Base-by-base conservation (phyloP, 1,140 invertebrate species). In the Psix sp. region DNA sequence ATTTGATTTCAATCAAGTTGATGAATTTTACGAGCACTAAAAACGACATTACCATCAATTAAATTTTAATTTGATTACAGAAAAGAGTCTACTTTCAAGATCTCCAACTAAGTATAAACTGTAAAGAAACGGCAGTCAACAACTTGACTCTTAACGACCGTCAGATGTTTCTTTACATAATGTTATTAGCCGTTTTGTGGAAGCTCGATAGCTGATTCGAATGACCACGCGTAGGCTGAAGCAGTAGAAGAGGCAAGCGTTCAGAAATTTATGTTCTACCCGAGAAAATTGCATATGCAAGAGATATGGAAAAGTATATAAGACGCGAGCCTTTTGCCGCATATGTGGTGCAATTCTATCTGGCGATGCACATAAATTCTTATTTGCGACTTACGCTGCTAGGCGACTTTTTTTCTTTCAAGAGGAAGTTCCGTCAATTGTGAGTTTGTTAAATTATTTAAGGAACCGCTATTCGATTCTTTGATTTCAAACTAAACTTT, bases 141-240 rank as follows among this genome's bases (percentile, higher is more conserved):
- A 74, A 66, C 56, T 74, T 45, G 56, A 54, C 35, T 38, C 54
- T 67, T 74, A 74, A 74, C 35, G 71, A 65, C 57, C 66, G 21
- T 62, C 54, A 16, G 48, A 56, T 39, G 43, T 52, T 65, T 73
- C 60, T 77, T 67, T 67, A 77, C 46, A 66, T 65, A 68, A 74
- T 72, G 52, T 74, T 77, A 77, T 74, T 77, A 66, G 60, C 54
- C 26, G 48, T 70, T 77, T 74, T 77, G 63, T 74, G 54, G 66
- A 74, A 77, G 63, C 54, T 38, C 33, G 20, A 67, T 56, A 62
- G 65, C 36, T 49, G 59, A 67, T 57, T 66, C 36, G 59, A 48
- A 72, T 72, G 65, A 45, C 46, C 65, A 70, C 49, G 75, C 65
- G 65, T 73, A 68, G 63, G 60, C 20, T 16, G 70, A 20, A 39